These are phyloP conservation scores for Stomatorhinus ivindoensis DNA, from an alignment of 2,113 vertebrate species.

Conservation along the genomic window DNA sequence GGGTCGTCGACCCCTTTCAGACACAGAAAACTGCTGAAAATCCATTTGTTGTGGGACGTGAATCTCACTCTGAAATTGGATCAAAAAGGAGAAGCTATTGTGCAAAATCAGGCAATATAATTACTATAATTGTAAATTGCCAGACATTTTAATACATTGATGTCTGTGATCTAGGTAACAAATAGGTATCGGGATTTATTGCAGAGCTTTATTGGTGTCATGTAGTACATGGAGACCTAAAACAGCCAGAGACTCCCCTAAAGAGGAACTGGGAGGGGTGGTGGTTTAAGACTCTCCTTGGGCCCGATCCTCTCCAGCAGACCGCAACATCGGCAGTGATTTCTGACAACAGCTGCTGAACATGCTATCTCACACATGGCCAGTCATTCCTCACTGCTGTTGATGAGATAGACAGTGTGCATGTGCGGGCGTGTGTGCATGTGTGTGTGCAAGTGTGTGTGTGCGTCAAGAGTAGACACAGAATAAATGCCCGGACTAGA, in stretches of 20 bases:
- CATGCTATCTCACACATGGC: neutral
- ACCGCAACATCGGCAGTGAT: neutral
- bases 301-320: neutral
- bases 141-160: neutral
- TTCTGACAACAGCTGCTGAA: neutral
- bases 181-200: neutral
- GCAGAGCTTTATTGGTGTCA: neutral
- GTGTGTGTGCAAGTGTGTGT: no score
- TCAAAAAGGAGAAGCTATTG: neutral
- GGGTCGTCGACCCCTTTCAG: constrained; percentile 9
- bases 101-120: neutral
- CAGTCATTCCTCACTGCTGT: neutral
- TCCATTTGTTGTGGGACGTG: neutral
- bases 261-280: neutral
- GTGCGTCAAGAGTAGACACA: neutral
- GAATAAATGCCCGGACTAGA: neutral
- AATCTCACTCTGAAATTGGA: neutral
- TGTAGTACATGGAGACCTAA: neutral
- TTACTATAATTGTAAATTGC: neutral
- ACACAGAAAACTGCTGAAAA: constrained; percentile 6
- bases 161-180: neutral
- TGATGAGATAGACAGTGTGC: neutral
- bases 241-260: neutral
- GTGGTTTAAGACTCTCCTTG: neutral
- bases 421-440: no score